These are phyloP conservation scores for Corythaixoides concolor DNA, from an alignment of 2,113 vertebrate species.

Conservation along the genomic window DNA sequence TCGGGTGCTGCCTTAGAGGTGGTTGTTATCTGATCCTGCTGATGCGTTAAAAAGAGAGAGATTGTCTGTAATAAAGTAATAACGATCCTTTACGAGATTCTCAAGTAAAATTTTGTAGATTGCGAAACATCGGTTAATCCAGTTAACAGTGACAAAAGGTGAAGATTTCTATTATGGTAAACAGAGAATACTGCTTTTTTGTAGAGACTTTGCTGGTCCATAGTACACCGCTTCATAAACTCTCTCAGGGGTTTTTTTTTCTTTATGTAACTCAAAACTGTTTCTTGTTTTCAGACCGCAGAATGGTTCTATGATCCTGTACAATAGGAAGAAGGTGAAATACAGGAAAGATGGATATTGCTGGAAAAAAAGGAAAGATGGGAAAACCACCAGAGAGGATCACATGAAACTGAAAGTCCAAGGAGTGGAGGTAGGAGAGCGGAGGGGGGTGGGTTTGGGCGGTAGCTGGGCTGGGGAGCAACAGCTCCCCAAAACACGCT, in stretches of 20 bases:
- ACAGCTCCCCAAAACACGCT: rapidly evolving
- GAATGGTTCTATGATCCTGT: slow-evolving; percentile 99
- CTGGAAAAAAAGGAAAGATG: slow-evolving; percentile 99
- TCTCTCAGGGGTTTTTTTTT: neutral
- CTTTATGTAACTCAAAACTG: slow-evolving; percentile 39
- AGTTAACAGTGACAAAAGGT: slow-evolving; percentile 32
- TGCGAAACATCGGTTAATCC: slow-evolving; percentile 41
- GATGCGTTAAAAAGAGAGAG: slow-evolving; percentile 22
- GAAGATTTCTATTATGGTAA: neutral
- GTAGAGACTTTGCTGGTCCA: neutral
- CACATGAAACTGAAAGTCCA: slow-evolving; percentile 99
- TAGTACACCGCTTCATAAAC: neutral
- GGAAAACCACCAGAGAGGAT: slow-evolving; percentile 98
- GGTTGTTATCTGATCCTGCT: slow-evolving; percentile 37
- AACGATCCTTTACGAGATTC: neutral
- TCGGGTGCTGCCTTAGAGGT: neutral
- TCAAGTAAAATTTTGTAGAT: slow-evolving; percentile 37
- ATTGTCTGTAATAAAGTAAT: neutral
- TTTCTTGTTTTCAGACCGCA: slow-evolving; percentile 88
- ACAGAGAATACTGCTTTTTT: slow-evolving; percentile 35
- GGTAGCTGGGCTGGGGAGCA: neutral
- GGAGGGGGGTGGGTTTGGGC: neutral
- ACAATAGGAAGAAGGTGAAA: slow-evolving; percentile 99
- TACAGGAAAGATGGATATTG: slow-evolving; percentile 99
- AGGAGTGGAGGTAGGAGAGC: slow-evolving; percentile 94